Base-by-base conservation (phyloP, 2,113 vertebrate genomes). In the Hiodon tergisus region DNA sequence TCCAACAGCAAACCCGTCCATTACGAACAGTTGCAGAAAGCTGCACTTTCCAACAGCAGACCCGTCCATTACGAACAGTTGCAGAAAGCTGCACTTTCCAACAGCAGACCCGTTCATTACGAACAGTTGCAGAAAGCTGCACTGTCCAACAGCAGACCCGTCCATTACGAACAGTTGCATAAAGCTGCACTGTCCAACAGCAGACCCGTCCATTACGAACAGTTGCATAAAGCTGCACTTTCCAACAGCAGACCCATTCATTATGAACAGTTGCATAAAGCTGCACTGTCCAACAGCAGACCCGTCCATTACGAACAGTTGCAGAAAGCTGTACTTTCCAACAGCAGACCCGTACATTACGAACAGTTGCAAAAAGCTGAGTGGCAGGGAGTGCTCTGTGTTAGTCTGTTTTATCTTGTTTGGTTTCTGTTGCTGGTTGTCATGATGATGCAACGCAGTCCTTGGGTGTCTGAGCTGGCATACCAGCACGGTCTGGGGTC, bases 401-500 rank as follows among this genome's bases (percentile, higher is more conserved):
- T 84, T 61, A 60, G 84, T 78, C 78, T 53, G 66, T 59, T 59
- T 63, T 79, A 47, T 81, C 67, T 66, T 91, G 84, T 91, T 80
- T 81, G 61, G 60, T 58, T 79, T 89, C 90, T 85, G 90, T 90
- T 82, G 79, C 51, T 54, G 52, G 85, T 91, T 47, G 83, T 82
- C 84, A 80, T 60, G 85, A 88, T 17, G 79, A 89, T 79, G 2
- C 69, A 76, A 75, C 78, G 66, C 16, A 69, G 69, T 68, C 76
- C 74, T 74, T 76, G 73, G 78, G 79, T 77, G 83, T 2, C 10
- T 17, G 46, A 62, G 16, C 58, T 50, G 74, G 74, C 8, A 13
- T 6, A 46, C 58, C 11, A n/a, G 16, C 16, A 55, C 5, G 31
- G 16, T 31, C 6, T 58, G 60, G 52, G 63, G 69, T 59, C 3